Conservation (phyloP, 2,113 vertebrate species). For the Meriones unguiculatus region DNA sequence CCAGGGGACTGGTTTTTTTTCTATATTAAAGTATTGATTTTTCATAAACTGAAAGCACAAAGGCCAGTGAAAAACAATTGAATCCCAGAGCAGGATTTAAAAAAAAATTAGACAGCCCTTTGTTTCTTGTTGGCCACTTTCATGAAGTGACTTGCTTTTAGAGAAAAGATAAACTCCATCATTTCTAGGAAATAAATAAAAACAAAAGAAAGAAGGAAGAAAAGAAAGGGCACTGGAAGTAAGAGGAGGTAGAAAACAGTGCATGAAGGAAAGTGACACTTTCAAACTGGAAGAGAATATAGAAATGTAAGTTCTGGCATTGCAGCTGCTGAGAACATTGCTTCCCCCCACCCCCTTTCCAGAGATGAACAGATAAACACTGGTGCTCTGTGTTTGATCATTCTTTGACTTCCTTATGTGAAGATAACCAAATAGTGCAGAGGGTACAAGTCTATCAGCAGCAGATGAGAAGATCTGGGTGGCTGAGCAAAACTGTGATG, state of each 20-base stretch:
- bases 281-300: background rate
- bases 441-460: background rate
- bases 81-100: conserved; percentile 73
- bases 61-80: conserved; percentile 84
- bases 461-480: background rate
- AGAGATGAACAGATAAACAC: background rate
- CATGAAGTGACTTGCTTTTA: conserved; percentile 60
- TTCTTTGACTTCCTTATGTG: background rate
- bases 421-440: background rate
- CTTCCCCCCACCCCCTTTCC: background rate
- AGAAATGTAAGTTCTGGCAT: background rate
- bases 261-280: background rate
- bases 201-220: background rate
- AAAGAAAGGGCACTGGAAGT: accelerated
- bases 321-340: background rate
- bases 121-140: conserved; percentile 63
- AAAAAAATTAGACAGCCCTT: conserved; percentile 78
- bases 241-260: accelerated
- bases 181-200: conserved; percentile 48
- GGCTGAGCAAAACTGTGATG: accelerated
- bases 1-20: conserved; percentile 83
- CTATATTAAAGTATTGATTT: conserved; percentile 88
- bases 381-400: background rate
- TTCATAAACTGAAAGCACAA: conserved; percentile 86
- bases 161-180: conserved; percentile 35